Base-by-base conservation (phyloP, 1,140 invertebrate species). In the Temnothorax longispinosus region DNA sequence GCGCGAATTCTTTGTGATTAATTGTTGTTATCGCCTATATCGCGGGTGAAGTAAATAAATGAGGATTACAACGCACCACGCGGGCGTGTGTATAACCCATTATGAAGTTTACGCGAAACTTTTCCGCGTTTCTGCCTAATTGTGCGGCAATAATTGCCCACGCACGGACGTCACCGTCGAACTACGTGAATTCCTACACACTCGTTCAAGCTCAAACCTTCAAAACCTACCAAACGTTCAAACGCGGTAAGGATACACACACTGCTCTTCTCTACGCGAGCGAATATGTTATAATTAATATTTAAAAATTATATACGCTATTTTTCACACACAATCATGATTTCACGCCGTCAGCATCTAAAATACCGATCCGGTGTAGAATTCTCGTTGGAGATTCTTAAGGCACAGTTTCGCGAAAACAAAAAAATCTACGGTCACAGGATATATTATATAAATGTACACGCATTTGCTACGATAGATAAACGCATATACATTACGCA, bases 111-210 rank as follows among this genome's bases (percentile, higher is more conserved):
- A 69, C 60, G 21, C 75, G 47, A 86, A 76, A 81, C 38, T 81
- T 86, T 50, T 56, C 44, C 72, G 65, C 56, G 69, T 82, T 89
- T 58, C 54, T 76, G 87, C 80, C 84, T 78, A 62, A 77, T 60
- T 32, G 78, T 60, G 75, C 56, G 85, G 88, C 62, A 82, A 90
- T 87, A 89, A 85, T 87, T 69, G 81, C 75, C 82, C 52, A 64
- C 58, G 69, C 75, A 47, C 65, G 62, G 69, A 82, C 10, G 47
- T 38, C 56, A 77, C 35, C 71, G 76, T 80, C 84, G 41, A 58
- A 75, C 38, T 38, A 60, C n/a, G 71, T 27, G 35, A 85, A 85
- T 44, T 56, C 58, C 35, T 44, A 54, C 69, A 65, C 69, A 60
- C 71, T 32, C 56, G 56, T 90, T 82, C 64, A 85, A 77, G 74